These are phyloP conservation scores for Leucoraja erinaceus DNA, from an alignment of 2,113 vertebrate genomes.

Conservation along the genomic window DNA sequence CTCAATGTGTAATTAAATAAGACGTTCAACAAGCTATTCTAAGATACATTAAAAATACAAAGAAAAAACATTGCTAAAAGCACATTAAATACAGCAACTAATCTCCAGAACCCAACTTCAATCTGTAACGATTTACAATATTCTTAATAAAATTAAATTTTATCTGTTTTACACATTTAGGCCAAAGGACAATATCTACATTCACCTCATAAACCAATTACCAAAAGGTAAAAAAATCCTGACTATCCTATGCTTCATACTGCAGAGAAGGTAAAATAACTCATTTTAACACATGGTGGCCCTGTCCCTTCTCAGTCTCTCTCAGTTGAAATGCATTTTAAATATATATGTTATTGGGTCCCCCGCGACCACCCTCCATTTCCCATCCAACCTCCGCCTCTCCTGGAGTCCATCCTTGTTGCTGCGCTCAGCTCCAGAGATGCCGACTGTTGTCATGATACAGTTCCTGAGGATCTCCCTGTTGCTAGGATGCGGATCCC, in stretches of 20 bases:
- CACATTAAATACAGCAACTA: conserved; percentile 7
- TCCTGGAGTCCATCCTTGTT: neutral
- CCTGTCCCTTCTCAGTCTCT: neutral
- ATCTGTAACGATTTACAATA: neutral
- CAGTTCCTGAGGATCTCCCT: neutral
- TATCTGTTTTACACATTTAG: conserved; percentile 5
- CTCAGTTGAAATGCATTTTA: neutral
- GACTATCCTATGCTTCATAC: neutral
- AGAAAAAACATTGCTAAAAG: neutral
- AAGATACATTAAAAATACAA: conserved; percentile 4
- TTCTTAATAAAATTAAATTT: conserved; percentile 17
- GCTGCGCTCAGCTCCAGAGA: neutral
- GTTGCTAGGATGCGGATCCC: neutral
- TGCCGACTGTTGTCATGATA: neutral
- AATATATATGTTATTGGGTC: neutral
- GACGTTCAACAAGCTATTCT: neutral
- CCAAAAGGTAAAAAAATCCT: neutral
- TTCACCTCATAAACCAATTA: neutral
- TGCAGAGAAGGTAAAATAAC: neutral
- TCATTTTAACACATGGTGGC: too few species aligned
- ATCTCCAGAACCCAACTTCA: neutral
- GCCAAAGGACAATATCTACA: neutral
- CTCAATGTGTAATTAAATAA: conserved; percentile 25
- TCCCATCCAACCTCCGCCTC: neutral
- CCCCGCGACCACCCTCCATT: neutral